Evolutionary conservation across 2,888 invertebrate species (phyloP).

Genomic region (Romanomermis culicivorax): DNA sequence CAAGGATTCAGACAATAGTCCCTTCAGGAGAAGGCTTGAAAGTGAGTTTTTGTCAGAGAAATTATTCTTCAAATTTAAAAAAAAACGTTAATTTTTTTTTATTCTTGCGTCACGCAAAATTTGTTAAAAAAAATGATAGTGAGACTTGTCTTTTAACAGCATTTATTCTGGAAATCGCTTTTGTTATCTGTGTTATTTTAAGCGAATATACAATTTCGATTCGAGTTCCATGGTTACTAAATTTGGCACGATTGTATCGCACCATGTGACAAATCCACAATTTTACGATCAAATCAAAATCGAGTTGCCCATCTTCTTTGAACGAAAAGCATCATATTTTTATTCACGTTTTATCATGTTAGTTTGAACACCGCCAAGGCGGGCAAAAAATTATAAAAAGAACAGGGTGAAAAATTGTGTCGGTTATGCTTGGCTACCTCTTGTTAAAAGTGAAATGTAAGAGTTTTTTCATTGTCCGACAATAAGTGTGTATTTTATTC

Average conservation of each 20-base stretch:
- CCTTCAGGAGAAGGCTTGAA: not conserved
- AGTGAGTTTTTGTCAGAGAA: not conserved
- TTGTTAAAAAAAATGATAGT: not conserved
- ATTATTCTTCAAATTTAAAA: no score
- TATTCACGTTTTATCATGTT: slow-evolving; percentile 86
- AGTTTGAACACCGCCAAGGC: slow-evolving; percentile 47
- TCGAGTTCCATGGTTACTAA: not conserved
- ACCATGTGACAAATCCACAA: slow-evolving; percentile 66
- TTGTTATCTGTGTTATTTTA: slow-evolving; percentile 10
- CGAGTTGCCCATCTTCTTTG: slow-evolving; percentile 58
- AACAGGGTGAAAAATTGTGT: slow-evolving; percentile 40
- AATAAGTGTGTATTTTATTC: no score
- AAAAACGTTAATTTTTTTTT: not conserved
- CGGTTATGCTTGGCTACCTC: slow-evolving; percentile 79
- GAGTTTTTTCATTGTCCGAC: no score
- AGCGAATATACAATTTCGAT: slow-evolving; percentile 45
- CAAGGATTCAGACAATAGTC: slow-evolving; percentile 48
- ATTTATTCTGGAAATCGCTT: no score
- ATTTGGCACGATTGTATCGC: slow-evolving; percentile 43
- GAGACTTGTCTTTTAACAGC: not conserved
- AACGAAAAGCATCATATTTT: no score
- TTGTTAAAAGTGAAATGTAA: slow-evolving; percentile 52
- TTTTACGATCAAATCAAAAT: slow-evolving; percentile 88
- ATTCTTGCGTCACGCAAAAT: not conserved
- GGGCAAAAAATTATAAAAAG: slow-evolving; percentile 16